Conservation (phyloP, 1,140 invertebrate genomes). For the Matsumurasca onukii region DNA sequence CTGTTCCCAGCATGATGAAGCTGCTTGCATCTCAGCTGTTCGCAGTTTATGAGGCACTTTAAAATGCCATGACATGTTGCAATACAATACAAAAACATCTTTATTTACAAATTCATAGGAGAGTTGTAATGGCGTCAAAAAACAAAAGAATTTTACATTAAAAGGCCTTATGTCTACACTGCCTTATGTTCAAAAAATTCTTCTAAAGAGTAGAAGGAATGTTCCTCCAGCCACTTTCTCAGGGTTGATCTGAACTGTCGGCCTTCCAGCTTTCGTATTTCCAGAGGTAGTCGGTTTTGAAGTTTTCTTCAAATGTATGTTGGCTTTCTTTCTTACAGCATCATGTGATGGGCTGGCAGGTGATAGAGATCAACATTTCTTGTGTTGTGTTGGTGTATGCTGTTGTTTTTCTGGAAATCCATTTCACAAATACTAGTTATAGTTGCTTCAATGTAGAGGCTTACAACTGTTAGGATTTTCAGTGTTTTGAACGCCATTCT, state of each 20-base stretch:
- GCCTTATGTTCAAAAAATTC: background rate
- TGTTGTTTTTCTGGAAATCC: background rate
- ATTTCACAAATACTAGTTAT: background rate
- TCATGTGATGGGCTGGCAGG: background rate
- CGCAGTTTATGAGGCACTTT: constrained; percentile 17
- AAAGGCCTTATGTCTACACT: background rate
- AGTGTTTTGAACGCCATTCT: background rate
- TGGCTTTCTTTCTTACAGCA: background rate
- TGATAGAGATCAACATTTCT: background rate
- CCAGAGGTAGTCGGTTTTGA: background rate
- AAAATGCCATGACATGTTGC: constrained; percentile 33
- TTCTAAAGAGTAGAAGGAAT: background rate
- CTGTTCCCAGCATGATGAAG: too few relatives aligned
- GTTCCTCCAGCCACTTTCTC: background rate
- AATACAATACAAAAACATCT: too few relatives aligned
- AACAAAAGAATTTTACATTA: background rate
- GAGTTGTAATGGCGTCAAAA: too few relatives aligned
- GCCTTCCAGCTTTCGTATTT: background rate
- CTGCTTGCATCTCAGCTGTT: background rate
- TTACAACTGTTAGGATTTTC: background rate
- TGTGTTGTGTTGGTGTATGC: background rate
- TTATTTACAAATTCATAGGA: too few relatives aligned
- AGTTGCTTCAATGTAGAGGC: background rate
- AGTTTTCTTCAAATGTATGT: background rate
- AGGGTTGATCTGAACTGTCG: background rate